Evolutionary conservation across 2,113 vertebrate genomes (phyloP).

Genomic region (Lates calcarifer): DNA sequence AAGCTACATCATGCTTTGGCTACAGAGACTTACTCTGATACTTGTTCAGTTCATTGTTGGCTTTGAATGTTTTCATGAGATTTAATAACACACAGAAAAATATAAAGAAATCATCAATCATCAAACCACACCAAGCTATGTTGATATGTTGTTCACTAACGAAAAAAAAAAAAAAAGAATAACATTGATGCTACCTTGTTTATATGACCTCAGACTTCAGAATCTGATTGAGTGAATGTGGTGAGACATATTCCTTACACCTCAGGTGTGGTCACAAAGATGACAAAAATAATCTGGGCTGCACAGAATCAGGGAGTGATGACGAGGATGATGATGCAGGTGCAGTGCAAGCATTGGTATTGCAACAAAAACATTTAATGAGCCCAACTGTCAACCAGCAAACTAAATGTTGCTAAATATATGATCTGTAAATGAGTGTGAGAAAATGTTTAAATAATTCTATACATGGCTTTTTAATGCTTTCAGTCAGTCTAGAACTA

Average conservation of each 20-base stretch:
- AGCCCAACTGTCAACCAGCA: background rate
- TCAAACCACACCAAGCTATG: no score
- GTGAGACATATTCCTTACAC: constrained; percentile 21
- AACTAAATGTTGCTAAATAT: background rate
- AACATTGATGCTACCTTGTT: background rate
- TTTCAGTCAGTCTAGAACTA: constrained; percentile 5
- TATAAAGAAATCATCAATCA: background rate
- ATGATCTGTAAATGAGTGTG: background rate
- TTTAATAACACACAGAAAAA: background rate
- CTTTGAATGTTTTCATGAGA: background rate
- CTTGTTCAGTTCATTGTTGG: background rate
- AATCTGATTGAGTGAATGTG: constrained; percentile 34
- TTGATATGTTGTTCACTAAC: background rate
- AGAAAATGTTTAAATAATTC: background rate
- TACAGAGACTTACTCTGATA: background rate
- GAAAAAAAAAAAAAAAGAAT: background rate
- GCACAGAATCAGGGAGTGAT: background rate
- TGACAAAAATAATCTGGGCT: constrained; percentile 25
- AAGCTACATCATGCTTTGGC: background rate
- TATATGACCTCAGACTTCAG: constrained; percentile 19
- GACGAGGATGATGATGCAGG: background rate
- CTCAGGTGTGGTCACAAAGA: constrained; percentile 11
- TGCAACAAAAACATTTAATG: background rate
- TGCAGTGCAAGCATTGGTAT: background rate
- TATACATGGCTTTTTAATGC: constrained; percentile 22